phyloP scores from a whole-genome alignment of 2,113 vertebrate genomes.

The Pelobates fuscus region DNA sequence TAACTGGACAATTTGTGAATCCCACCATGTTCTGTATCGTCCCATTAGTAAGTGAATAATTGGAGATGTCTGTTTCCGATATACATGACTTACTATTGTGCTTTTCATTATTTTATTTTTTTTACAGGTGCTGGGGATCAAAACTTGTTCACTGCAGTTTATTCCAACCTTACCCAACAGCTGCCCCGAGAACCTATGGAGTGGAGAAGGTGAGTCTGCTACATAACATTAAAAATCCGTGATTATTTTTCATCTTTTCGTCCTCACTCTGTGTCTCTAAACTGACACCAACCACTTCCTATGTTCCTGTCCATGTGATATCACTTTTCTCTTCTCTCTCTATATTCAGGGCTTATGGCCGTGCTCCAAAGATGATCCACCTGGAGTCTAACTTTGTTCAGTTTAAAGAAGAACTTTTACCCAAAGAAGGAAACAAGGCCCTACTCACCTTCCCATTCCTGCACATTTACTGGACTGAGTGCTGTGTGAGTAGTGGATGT shows the following conservation, averaged over 20 bases:
- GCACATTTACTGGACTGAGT: slow-evolving; percentile 98
- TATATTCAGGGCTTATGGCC: slow-evolving; percentile 86
- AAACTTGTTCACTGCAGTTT: slow-evolving; percentile 29
- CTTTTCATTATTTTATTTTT: too few species aligned
- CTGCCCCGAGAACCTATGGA: slow-evolving; percentile 34
- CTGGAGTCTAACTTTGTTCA: slow-evolving; percentile 98
- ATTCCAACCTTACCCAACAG: slow-evolving; percentile 29
- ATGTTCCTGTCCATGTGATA: too few species aligned
- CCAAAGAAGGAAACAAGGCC: slow-evolving; percentile 95
- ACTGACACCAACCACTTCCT: too few species aligned
- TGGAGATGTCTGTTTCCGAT: too few species aligned
- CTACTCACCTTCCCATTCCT: slow-evolving; percentile 97
- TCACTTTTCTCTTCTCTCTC: too few species aligned
- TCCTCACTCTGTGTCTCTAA: too few species aligned
- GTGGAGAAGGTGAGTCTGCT: slow-evolving; percentile 31
- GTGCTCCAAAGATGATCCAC: slow-evolving; percentile 98
- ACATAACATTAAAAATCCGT: background rate
- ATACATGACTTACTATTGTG: too few species aligned
- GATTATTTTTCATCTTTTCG: too few species aligned
- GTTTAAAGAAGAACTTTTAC: slow-evolving; percentile 96
- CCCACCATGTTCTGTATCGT: too few species aligned
- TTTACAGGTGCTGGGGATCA: slow-evolving; percentile 28
- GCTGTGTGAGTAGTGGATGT: slow-evolving; percentile 83
- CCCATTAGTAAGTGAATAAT: too few species aligned
- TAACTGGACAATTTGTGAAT: too few species aligned